Conservation (phyloP, 2,113 vertebrate genomes). For the Actinemys pallida region DNA sequence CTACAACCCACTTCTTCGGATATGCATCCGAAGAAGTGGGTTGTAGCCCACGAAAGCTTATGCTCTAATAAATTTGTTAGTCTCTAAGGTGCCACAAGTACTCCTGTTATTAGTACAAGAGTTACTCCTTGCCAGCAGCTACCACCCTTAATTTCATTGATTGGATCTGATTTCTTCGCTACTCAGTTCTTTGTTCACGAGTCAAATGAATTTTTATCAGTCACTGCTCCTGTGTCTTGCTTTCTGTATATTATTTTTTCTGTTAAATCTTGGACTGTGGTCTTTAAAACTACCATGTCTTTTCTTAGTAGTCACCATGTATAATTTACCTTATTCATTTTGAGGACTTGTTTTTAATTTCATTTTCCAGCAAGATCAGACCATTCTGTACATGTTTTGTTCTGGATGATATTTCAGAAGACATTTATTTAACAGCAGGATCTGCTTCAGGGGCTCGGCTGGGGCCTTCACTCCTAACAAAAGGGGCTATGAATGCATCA, state of each 20-base stretch:
- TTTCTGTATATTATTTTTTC: slow-evolving; percentile 24
- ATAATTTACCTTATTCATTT: slow-evolving; percentile 4
- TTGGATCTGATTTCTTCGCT: slow-evolving; percentile 52
- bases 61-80: too few relatives aligned
- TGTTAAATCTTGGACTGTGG: not conserved
- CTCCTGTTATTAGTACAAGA: slow-evolving; percentile 47
- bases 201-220: slow-evolving; percentile 55
- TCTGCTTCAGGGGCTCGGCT: slow-evolving; percentile 57
- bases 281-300: slow-evolving; percentile 40
- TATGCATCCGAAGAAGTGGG: too few relatives aligned
- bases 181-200: slow-evolving; percentile 51
- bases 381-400: slow-evolving; percentile 13
- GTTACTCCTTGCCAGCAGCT: slow-evolving; percentile 60
- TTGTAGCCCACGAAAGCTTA: too few relatives aligned
- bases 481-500: slow-evolving; percentile 35
- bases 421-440: slow-evolving; percentile 59
- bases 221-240: slow-evolving; percentile 19
- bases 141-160: slow-evolving; percentile 55
- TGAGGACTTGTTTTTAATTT: not conserved
- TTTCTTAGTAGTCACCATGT: slow-evolving; percentile 14
- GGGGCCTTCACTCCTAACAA: slow-evolving; percentile 40
- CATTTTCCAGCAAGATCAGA: slow-evolving; percentile 29
- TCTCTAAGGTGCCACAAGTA: too few relatives aligned
- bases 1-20: too few relatives aligned
- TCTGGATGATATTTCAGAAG: slow-evolving; percentile 34